Percentiles rank a stretch among this genome's conserved stretches.
Evolutionary conservation across 2,888 invertebrate genomes (phyloP).

Genomic region (Caenorhabditis virilis): DNA sequence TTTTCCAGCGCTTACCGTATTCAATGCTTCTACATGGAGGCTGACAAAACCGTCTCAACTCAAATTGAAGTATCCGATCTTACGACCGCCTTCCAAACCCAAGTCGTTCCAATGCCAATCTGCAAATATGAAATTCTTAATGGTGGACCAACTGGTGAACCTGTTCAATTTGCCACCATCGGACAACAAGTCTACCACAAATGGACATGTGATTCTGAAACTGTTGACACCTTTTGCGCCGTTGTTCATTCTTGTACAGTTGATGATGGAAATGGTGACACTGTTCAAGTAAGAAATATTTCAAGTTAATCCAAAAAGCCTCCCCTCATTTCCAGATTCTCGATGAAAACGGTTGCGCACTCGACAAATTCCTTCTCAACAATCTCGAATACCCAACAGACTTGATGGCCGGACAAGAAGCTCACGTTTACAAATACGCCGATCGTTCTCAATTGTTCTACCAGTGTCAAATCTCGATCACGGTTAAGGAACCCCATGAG

Average conservation of each 20-base stretch:
- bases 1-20: conserved; percentile 64
- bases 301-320: background rate
- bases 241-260: conserved; percentile 68
- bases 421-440: conserved; percentile 69
- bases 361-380: conserved; percentile 67
- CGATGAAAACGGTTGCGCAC: conserved; percentile 67
- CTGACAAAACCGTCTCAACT: conserved; percentile 67
- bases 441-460: conserved; percentile 68
- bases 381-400: conserved; percentile 68
- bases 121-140: conserved; percentile 68
- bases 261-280: conserved; percentile 67
- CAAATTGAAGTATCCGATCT: conserved; percentile 67
- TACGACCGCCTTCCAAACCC: conserved; percentile 67
- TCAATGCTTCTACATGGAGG: conserved; percentile 69
- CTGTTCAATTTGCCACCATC: conserved; percentile 66
- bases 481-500: conserved; percentile 65
- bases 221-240: conserved; percentile 67
- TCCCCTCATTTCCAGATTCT: conserved; percentile 53
- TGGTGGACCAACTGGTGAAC: conserved; percentile 67
- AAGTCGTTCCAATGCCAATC: conserved; percentile 67
- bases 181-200: conserved; percentile 68
- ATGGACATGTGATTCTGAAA: conserved; percentile 68
- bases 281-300: conserved; percentile 39
- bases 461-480: conserved; percentile 68
- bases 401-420: conserved; percentile 67